Base-by-base conservation (phyloP, 1,140 invertebrate genomes). In the Orius insidiosus region DNA sequence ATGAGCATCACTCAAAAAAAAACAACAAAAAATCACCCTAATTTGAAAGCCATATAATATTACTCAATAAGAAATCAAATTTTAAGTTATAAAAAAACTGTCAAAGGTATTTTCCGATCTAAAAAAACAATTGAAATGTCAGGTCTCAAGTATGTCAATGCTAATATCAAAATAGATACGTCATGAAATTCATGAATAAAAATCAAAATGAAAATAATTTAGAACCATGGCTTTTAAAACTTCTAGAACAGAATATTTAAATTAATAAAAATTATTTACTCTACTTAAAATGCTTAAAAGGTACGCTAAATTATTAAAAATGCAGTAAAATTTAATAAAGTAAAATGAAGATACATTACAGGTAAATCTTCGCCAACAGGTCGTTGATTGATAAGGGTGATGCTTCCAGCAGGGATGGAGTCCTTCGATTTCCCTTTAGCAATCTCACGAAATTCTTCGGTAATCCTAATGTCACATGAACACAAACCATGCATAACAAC, bases 371-470 rank as follows among this genome's bases (percentile, higher is more conserved):
- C 87, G 66, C 80, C 79, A 59, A 95, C 89, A 49, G 84, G 81
- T 57, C 89, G 79, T 64, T 95, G 90, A 73, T 93, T 90, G 66
- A 97, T 90, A 55, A 97, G 77, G 46, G 86, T 95, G 65, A 97
- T 95, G 60, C 81, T 83, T 50, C 85, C 85, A 55, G 88, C 84
- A 50, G 83, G 81, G 56, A 86, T 70, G 53, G 83, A 76, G 65
- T 86, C 83, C 74, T 90, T 90, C 54, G 81, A 84, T 69, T 85
- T 89, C 60, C 85, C 84, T 68, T 92, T 92, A 58, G 82, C 79
- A 69, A 94, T 94, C 68, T 93, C 88, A 56, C 88, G 75, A 69
- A 94, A 92, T 68, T 94, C 88, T 72, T 94, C 88, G 53, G 82
- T 93, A 94, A 68, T 93, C 88, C 88, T 94, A 72, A 58, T 62